Percentiles rank a stretch among this genome's conserved stretches.
These are phyloP conservation scores for Lepilemur ruficaudatus DNA, from an alignment of 2,797 vertebrate genomes.

Conservation along the genomic window DNA sequence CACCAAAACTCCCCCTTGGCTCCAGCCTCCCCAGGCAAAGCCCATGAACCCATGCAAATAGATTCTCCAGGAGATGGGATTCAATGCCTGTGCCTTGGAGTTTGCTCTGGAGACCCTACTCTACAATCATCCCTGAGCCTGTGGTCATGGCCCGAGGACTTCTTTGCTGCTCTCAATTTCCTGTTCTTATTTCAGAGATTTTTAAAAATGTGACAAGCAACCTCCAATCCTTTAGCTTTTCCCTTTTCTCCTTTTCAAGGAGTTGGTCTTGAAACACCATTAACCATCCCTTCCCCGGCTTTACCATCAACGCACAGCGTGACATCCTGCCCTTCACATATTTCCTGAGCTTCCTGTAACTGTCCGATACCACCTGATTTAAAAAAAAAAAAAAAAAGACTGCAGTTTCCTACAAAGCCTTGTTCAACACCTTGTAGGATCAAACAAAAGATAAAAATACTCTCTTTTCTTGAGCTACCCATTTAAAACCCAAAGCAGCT, in stretches of 20 bases:
- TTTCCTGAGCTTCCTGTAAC: slow-evolving; percentile 42
- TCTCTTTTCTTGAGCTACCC: neutral
- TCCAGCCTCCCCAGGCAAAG: neutral
- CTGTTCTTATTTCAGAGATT: neutral
- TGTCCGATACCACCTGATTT: neutral
- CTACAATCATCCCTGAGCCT: neutral
- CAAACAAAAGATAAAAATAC: neutral
- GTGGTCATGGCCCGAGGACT: neutral
- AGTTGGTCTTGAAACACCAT: neutral
- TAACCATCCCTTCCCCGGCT: neutral
- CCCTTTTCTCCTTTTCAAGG: neutral
- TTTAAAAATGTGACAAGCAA: neutral
- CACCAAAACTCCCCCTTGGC: neutral
- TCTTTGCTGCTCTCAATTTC: neutral
- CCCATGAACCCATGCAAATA: neutral
- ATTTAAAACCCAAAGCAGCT: slow-evolving; percentile 28
- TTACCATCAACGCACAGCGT: neutral
- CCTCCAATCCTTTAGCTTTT: neutral
- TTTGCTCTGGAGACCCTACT: neutral
- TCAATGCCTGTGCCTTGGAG: neutral
- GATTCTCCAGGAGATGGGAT: neutral
- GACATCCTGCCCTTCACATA: neutral
- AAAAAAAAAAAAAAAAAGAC: neutral
- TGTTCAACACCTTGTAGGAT: neutral
- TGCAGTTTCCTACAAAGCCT: neutral